Base-by-base conservation (phyloP, 2,113 vertebrate species). In the Crotophaga sulcirostris region DNA sequence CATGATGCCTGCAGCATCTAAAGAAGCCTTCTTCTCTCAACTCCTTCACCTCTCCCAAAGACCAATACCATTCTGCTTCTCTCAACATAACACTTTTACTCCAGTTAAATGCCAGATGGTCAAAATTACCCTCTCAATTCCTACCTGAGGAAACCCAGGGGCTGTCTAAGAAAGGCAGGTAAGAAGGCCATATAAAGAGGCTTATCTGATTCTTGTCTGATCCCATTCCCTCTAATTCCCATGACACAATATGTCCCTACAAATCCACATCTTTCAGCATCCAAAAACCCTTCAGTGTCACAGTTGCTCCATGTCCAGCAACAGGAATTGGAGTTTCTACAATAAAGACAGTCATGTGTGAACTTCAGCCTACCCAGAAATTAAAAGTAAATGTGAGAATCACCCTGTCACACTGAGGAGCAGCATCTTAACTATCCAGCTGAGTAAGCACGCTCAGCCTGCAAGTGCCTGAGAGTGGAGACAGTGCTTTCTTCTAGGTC, bases 1-100 rank as follows among this genome's bases (percentile, higher is more conserved):
- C 5, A 4, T 13, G 10, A 11, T 4, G 9, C 3, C 6, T 33
- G 33, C 5, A 31, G 20, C 23, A 66, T 1, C 0, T 29, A 40
- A 56, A 64, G 60, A 74, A 70, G 11, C 15, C 66, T 52, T 36
- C 17, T 74, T 62, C 36, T 79, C 9, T 29, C n/a, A 34, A 3
- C 55, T 66, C 24, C 31, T 78, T 42, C 20, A 28, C 38, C 44
- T 17, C 8, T 68, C 45, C n/a, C 40, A 58, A 74, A 55, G 19
- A 63, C 5, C 67, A 77, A 44, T 29, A 69, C 8, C 23, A 7
- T 47, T 10, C 40, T 74, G 34, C 16, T 69, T 56, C 55, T 44
- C 55, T 81, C 64, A 51, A 24, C 1, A 0, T 33, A 55, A 51
- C 11, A 20, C 28, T 77, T 81, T 12, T 21, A 51, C 8, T 66